Conservation (phyloP, 2,113 vertebrate genomes). For the Anas platyrhynchos region DNA sequence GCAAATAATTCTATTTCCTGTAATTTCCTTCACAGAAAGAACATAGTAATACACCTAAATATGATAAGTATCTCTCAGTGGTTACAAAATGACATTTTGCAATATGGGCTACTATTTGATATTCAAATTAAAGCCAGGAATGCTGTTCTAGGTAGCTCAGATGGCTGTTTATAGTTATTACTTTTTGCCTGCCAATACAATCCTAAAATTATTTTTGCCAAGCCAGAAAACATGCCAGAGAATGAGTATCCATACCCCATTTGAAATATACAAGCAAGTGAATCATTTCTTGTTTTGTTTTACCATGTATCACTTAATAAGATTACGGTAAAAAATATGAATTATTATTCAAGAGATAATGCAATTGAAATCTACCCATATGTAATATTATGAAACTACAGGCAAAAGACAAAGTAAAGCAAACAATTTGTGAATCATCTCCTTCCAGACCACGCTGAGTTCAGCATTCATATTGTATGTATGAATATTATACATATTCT, state of each 20-base stretch:
- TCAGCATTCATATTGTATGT: neutral
- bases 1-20: neutral
- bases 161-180: conserved; percentile 23
- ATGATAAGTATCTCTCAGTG: neutral
- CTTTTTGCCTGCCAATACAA: conserved; percentile 1
- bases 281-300: neutral
- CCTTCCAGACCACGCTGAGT: neutral
- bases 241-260: neutral
- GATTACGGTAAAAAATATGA: rapidly evolving
- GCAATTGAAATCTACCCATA: neutral
- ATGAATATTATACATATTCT: neutral
- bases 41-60: neutral
- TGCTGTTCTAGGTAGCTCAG: neutral
- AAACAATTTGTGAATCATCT: neutral
- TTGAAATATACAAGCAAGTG: neutral
- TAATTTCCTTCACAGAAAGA: neutral
- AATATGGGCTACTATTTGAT: neutral
- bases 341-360: neutral
- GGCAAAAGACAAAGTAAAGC: neutral
- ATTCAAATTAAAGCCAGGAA: neutral
- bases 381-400: neutral
- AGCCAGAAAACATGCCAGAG: neutral
- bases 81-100: neutral
- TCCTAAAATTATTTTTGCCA: neutral
- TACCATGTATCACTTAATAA: neutral